Evolutionary conservation across 2,888 invertebrate species (phyloP), one percentile per base, ranked within the genome.

Genomic region (Caenorhabditis sp.): DNA sequence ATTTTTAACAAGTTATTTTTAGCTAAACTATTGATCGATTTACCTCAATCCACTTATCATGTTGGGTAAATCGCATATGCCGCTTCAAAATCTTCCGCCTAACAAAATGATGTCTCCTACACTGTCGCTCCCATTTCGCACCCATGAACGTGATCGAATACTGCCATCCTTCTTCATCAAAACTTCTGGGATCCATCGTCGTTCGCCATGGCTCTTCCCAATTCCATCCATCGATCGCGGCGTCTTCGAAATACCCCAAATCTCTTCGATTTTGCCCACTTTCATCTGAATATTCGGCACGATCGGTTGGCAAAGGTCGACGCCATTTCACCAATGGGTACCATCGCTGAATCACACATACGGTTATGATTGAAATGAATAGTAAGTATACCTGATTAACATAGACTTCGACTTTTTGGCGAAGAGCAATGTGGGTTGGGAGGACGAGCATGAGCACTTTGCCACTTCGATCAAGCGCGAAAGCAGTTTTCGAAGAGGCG

Each of bases 151-250:
- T 38, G n/a, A 63, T 60, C 5, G 70, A 59, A 63, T 80, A 80
- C 57, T 77, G 72, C 80, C 80, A 80, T 12, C 80, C 80, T 65
- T 80, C 76, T 53, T 67, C 63, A 27, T 80, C 80, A 49, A 36
- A 74, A 17, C 49, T 63, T 12, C 71, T 38, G 5, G 59, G 61
- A 50, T 73, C 69, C 3, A 67, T 26, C 21, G 73, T 60, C 17
- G 76, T 63, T 21, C 36, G 53, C 76, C 80, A 76, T 23, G 73
- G 66, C 36, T 80, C 80, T 59, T 78, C 77, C 80, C 80, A 80
- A 59, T 74, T 67, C 80, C 80, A 80, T 10, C 76, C 70, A 14
- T 43, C 43, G 10, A 8, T 61, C 0, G 66, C 57, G 1, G 59
- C 43, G 12, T 70, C 52, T 58, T 61, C 68, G 27, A 63, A 60